Conservation (phyloP, 2,888 invertebrate genomes). For the Heliconius charithonia region DNA sequence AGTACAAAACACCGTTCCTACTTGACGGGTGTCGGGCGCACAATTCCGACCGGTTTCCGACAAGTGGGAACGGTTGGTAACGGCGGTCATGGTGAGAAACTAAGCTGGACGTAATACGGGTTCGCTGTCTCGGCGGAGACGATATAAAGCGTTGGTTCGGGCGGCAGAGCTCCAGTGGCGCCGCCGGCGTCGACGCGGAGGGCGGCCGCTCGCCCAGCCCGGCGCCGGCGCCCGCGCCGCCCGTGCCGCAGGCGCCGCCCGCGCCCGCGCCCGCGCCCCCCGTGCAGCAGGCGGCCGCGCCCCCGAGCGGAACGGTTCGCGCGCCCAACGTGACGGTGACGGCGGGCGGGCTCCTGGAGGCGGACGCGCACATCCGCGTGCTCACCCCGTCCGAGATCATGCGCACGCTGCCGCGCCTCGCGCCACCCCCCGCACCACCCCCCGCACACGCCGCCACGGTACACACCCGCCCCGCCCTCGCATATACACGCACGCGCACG, state of each 20-base stretch:
- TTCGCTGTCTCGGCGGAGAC: slow-evolving; percentile 30
- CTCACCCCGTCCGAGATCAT: slow-evolving; percentile 95
- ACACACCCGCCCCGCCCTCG: slow-evolving; percentile 42
- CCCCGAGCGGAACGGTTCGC: slow-evolving; percentile 72
- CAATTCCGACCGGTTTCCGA: no score
- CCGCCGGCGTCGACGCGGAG: slow-evolving; percentile 67
- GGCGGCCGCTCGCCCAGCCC: slow-evolving; percentile 50
- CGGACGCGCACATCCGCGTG: slow-evolving; percentile 93
- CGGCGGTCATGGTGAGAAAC: slow-evolving; percentile 36
- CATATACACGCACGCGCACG: slow-evolving; percentile 39
- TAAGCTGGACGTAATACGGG: slow-evolving; percentile 32
- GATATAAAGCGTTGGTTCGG: slow-evolving; percentile 65
- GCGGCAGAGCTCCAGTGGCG: slow-evolving; percentile 69
- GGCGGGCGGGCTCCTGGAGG: slow-evolving; percentile 84
- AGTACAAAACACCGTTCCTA: neutral
- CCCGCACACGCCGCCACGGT: slow-evolving; percentile 55
- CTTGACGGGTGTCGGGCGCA: neutral
- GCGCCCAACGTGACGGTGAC: slow-evolving; percentile 88
- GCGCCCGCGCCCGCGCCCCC: slow-evolving; percentile 41
- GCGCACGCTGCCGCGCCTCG: slow-evolving; percentile 94
- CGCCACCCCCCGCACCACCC: slow-evolving; percentile 81
- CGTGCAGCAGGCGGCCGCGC: slow-evolving; percentile 42
- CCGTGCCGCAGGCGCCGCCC: slow-evolving; percentile 45
- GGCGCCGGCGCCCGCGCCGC: slow-evolving; percentile 47
- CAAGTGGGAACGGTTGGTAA: neutral